Conservation (phyloP, 64 coral and sea anemone genomes). For the Exaiptasia diaphana region DNA sequence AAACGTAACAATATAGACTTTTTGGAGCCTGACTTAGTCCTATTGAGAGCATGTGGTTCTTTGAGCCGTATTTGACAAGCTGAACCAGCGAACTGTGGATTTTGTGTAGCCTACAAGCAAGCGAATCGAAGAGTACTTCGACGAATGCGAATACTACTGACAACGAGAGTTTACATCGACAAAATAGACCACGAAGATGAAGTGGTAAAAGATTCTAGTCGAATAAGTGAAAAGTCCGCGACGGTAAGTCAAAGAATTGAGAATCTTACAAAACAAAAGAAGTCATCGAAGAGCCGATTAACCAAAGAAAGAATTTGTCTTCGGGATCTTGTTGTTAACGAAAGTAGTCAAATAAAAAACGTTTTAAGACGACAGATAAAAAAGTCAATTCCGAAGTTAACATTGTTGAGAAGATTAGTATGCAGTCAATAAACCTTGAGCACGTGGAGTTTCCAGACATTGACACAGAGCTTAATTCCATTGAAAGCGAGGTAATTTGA, state of each 20-base stretch:
- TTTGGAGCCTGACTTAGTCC: too few relatives aligned
- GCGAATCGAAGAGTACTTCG: not conserved
- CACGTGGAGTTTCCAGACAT: not conserved
- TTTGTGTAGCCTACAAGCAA: not conserved
- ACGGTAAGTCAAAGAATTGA: not conserved
- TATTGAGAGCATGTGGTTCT: too few relatives aligned
- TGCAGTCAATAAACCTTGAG: not conserved
- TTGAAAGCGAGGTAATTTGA: not conserved
- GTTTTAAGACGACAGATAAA: not conserved
- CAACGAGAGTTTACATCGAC: not conserved
- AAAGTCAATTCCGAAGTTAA: not conserved
- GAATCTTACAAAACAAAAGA: not conserved
- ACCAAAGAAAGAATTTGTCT: not conserved
- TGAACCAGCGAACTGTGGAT: not conserved
- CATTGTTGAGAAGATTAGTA: not conserved
- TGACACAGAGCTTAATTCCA: not conserved
- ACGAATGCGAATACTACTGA: too few relatives aligned
- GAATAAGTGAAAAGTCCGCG: not conserved
- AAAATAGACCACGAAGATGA: not conserved
- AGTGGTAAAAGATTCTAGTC: not conserved
- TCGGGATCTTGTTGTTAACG: not conserved
- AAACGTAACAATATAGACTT: too few relatives aligned
- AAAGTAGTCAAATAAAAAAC: not conserved
- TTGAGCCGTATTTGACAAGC: not conserved
- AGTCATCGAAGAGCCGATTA: not conserved